phyloP scores from a whole-genome alignment of 2,797 vertebrate species.

The Schizopygopsis pylzovi region DNA sequence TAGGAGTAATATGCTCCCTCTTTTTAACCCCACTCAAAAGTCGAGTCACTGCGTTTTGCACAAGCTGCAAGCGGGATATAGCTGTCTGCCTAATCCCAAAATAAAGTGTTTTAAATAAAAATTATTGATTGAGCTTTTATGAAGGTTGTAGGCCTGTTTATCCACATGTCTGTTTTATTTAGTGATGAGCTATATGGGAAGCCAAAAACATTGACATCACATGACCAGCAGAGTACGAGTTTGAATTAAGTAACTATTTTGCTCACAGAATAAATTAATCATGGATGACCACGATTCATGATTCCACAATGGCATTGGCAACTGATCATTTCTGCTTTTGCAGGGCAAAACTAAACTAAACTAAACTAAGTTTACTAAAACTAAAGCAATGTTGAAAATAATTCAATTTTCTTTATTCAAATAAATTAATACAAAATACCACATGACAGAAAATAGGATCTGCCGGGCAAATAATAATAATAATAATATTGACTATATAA shows the following conservation, averaged over 20 bases:
- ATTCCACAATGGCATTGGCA: background rate
- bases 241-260: background rate
- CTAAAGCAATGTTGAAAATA: background rate
- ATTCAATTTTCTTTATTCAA: no score
- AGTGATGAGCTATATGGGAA: background rate
- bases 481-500: background rate
- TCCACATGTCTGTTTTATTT: background rate
- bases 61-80: no score
- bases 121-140: background rate
- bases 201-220: background rate
- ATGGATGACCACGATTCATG: background rate
- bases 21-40: no score
- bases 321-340: background rate
- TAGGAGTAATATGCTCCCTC: no score
- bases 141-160: background rate
- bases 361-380: no score
- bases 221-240: background rate
- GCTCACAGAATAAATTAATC: background rate
- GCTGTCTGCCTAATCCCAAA: no score
- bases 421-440: background rate
- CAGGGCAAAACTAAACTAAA: background rate
- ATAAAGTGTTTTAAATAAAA: no score
- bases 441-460: background rate
- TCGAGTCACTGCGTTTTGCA: no score
- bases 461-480: background rate